Conservation (phyloP, 2,797 vertebrate genomes). For the Coilia nasus region DNA sequence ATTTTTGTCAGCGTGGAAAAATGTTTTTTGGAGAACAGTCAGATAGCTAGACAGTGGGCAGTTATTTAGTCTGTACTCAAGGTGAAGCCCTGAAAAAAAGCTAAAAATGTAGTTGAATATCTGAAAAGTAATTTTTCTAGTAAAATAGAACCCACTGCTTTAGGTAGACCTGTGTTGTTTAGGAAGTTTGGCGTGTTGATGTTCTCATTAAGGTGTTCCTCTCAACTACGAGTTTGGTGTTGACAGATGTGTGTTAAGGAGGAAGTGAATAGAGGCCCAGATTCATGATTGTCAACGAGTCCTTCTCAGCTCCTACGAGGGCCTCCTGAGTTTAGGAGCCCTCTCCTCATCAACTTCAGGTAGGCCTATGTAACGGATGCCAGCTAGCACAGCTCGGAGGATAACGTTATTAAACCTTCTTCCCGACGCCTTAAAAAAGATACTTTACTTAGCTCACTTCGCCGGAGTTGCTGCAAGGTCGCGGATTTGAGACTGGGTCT, state of each 20-base stretch:
- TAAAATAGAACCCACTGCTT: not conserved
- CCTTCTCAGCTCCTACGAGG: not conserved
- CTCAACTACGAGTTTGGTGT: not conserved
- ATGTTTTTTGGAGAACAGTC: too few relatives aligned
- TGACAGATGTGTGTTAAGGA: not conserved
- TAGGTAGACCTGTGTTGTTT: not conserved
- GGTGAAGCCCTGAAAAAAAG: not conserved
- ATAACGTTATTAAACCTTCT: too few relatives aligned
- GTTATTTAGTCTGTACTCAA: too few relatives aligned
- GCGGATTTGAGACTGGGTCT: not conserved
- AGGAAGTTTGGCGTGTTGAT: not conserved
- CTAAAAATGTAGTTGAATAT: not conserved
- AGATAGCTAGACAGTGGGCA: too few relatives aligned
- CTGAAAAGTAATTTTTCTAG: not conserved
- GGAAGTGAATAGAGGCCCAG: not conserved
- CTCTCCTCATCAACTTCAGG: not conserved
- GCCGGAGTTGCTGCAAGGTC: not conserved
- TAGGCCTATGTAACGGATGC: too few relatives aligned
- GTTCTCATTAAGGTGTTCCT: not conserved
- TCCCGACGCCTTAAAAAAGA: too few relatives aligned
- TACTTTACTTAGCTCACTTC: too few relatives aligned
- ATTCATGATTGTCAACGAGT: not conserved
- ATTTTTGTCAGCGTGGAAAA: too few relatives aligned
- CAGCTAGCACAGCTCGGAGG: too few relatives aligned
- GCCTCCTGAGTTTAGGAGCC: not conserved